Evolutionary conservation across 2,797 vertebrate genomes (phyloP), one percentile per base, ranked within the genome.

Genomic region (Carapus acus): DNA sequence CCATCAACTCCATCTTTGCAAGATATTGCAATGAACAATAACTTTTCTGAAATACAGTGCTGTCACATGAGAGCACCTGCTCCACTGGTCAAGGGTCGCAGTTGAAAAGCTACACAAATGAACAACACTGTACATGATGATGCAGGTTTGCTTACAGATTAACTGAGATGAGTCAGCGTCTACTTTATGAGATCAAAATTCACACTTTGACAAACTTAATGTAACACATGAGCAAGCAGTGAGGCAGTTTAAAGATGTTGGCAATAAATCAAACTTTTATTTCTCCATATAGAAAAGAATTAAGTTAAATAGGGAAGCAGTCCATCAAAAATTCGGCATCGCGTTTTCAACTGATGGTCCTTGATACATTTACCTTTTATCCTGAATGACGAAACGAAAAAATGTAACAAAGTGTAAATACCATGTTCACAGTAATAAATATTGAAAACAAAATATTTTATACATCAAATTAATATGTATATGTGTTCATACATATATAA

Each of bases 371-470:
- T 82, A 81, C 73, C 73, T 84, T 84, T 85, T 79, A 87, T 84
- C 73, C 76, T 70, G 85, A 89, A 86, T 73, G 71, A 81, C 79
- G 78, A 73, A 62, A 62, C 55, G 24, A 58, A 77, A 78, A 62
- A 50, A 82, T 83, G 77, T 87, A 88, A 87, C 83, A 89, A 88
- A 88, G 83, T 88, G 86, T 87, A 88, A 92, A 91, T 91, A 90
- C 87, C 83, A 91, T 87, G 83, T 91, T 92, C 91, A 96, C 91
- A 92, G 90, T 94, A 91, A 96, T 91, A 96, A 94, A 94, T 93
- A 95, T 90, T 87, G 85, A 88, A 90, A 93, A 92, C 77, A 85
- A 83, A 78, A 74, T 83, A 37, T 83, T 85, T 82, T 86, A 88
- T 91, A 93, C 90, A 93, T 84, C 89, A 84, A 90, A 83, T 90